Percentiles rank a stretch among this genome's conserved stretches.
Conservation (phyloP, 2,797 vertebrate species). For the Gobionotothen gibberifrons region DNA sequence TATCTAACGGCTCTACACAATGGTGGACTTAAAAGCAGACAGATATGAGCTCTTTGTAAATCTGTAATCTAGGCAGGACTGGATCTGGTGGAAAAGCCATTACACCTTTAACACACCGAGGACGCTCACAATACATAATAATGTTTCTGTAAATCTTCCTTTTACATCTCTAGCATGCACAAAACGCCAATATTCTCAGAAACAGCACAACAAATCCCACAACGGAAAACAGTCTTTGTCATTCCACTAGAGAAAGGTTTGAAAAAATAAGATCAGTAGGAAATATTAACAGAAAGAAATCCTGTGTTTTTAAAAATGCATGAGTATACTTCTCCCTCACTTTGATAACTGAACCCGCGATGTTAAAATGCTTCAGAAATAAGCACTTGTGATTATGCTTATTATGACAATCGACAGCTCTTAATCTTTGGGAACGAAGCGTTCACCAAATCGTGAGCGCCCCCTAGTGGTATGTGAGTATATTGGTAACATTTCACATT, state of each 20-base stretch:
- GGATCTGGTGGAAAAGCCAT: neutral
- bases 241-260: neutral
- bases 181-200: neutral
- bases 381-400: too few species aligned
- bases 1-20: constrained; percentile 6
- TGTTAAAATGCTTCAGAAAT: too few species aligned
- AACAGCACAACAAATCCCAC: neutral
- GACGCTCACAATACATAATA: constrained; percentile 4
- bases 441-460: too few species aligned
- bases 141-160: constrained; percentile 8
- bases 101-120: neutral
- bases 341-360: too few species aligned
- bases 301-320: too few species aligned
- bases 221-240: neutral
- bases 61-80: neutral
- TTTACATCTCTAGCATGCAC: neutral
- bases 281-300: too few species aligned
- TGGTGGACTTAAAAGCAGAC: neutral
- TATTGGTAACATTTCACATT: too few species aligned
- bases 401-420: too few species aligned
- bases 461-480: too few species aligned
- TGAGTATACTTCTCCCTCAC: too few species aligned
- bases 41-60: neutral
- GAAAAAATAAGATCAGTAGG: too few species aligned
- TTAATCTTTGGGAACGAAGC: too few species aligned